Conservation (phyloP, 1,140 invertebrate genomes). For the Microplitis demolitor region DNA sequence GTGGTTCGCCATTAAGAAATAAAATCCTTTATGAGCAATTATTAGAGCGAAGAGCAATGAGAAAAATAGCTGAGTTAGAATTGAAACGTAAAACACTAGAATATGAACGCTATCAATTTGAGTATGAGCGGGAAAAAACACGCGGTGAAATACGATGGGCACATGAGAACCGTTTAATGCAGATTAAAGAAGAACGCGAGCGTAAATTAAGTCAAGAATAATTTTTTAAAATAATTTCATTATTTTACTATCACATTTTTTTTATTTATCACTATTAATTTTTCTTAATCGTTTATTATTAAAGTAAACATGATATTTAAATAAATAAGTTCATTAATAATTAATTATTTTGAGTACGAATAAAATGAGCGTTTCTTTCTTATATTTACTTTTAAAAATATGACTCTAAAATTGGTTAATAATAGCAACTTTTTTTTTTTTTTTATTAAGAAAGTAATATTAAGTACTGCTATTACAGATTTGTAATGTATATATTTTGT, state of each 20-base stretch:
- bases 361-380: constrained; percentile 26
- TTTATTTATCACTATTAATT: neutral
- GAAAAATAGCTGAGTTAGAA: constrained; percentile 46
- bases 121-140: constrained; percentile 47
- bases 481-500: constrained; percentile 5
- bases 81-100: constrained; percentile 48
- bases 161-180: constrained; percentile 48
- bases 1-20: constrained; percentile 40
- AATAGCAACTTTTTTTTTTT: neutral
- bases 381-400: constrained; percentile 2
- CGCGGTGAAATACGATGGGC: constrained; percentile 45
- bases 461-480: neutral
- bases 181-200: constrained; percentile 47
- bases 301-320: neutral
- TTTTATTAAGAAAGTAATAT: neutral
- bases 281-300: neutral
- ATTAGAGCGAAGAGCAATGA: constrained; percentile 40
- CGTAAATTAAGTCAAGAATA: constrained; percentile 37
- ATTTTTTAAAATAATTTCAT: neutral
- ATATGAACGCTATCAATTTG: constrained; percentile 46
- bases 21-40: constrained; percentile 51
- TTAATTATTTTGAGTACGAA: constrained; percentile 1
- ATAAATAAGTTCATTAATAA: neutral
- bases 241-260: neutral
- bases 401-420: neutral